These are phyloP conservation scores for Rhamnusium bicolor DNA, from an alignment of 2,888 invertebrate species.

Conservation along the genomic window DNA sequence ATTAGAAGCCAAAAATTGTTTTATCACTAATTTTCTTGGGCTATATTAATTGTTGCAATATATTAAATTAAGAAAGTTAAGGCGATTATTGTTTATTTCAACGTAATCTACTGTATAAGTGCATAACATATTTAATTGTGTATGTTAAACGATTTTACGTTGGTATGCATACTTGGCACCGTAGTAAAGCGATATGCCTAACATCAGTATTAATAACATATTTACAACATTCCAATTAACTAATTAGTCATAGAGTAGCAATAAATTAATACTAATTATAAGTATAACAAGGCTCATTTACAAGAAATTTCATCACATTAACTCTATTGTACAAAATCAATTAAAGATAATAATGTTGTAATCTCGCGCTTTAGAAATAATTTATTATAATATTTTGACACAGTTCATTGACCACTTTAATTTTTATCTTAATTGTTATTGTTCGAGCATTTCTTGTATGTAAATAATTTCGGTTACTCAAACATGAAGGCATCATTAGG, in stretches of 20 bases:
- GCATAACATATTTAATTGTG: too few species aligned
- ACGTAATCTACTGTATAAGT: too few species aligned
- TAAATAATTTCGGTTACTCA: constrained; percentile 20
- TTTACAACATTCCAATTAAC: constrained; percentile 21
- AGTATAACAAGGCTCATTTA: constrained; percentile 3
- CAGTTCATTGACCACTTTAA: constrained; percentile 19
- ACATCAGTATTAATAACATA: constrained; percentile 8
- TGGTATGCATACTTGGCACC: too few species aligned
- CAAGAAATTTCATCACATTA: constrained; percentile 8
- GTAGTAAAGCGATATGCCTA: too few species aligned
- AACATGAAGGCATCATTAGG: constrained; percentile 12
- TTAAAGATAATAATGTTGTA: constrained; percentile 15
- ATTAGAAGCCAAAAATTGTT: too few species aligned
- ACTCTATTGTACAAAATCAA: background rate
- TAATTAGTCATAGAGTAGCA: constrained; percentile 5
- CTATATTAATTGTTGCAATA: too few species aligned
- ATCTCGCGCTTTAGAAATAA: constrained; percentile 6
- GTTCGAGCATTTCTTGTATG: constrained; percentile 8
- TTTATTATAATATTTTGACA: constrained; percentile 5
- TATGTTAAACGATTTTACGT: too few species aligned
- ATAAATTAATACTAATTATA: constrained; percentile 20
- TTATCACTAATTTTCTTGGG: too few species aligned
- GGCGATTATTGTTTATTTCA: too few species aligned
- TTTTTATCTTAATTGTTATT: constrained; percentile 3
- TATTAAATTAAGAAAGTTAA: too few species aligned